Conservation (phyloP, 2,888 invertebrate genomes). For the Drosophila putrida region DNA sequence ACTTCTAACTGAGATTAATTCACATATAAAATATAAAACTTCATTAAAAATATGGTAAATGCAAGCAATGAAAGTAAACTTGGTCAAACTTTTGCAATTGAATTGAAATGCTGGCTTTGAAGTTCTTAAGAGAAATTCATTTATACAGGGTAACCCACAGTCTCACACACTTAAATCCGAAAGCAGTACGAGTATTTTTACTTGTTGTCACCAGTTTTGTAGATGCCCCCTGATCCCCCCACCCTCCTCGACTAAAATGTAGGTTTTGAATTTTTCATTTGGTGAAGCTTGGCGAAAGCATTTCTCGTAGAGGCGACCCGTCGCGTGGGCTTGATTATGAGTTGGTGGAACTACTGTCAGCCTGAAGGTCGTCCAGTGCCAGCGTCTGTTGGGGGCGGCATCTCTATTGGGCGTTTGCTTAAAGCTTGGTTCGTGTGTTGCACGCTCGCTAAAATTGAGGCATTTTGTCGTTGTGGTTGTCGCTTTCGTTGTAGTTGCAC, state of each 20-base stretch:
- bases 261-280: constrained; percentile 69
- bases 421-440: constrained; percentile 17
- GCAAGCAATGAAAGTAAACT: not conserved
- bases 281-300: constrained; percentile 39
- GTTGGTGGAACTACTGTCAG: constrained; percentile 57
- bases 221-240: constrained; percentile 18
- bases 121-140: not conserved
- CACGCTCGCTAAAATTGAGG: constrained; percentile 62
- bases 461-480: constrained; percentile 52
- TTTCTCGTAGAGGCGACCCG: constrained; percentile 33
- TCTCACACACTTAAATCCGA: not conserved
- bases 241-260: constrained; percentile 33
- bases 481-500: constrained; percentile 17
- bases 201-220: constrained; percentile 28
- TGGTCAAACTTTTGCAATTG: not conserved
- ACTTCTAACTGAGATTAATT: not conserved
- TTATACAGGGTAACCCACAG: constrained; percentile 28
- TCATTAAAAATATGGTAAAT: not conserved
- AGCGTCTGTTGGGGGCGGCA: not conserved
- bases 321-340: constrained; percentile 53
- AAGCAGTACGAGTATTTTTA: constrained; percentile 5
- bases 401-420: constrained; percentile 7
- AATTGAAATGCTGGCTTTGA: not conserved
- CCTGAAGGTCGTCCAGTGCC: constrained; percentile 68
- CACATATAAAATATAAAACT: not conserved